These are phyloP conservation scores for Eristalis tenax DNA, from an alignment of 2,888 invertebrate species.

Conservation along the genomic window DNA sequence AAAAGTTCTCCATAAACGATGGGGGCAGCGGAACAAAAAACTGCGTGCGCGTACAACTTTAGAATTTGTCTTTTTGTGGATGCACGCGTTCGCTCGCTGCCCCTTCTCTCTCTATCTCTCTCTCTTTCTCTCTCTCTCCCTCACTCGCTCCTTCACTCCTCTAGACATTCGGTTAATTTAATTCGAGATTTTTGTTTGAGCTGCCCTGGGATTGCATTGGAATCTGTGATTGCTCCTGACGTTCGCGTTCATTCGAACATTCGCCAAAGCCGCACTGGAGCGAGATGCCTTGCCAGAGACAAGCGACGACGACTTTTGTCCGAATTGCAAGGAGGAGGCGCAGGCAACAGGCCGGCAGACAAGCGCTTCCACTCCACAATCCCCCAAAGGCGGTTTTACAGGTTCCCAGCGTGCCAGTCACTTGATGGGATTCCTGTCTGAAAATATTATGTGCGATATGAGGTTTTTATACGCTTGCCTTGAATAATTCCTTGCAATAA, in stretches of 20 bases:
- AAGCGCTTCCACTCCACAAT: conserved; percentile 1
- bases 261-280: conserved; percentile 27
- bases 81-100: not conserved
- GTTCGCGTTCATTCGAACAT: conserved; percentile 37
- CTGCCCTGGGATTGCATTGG: conserved; percentile 69
- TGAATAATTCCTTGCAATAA: conserved; percentile 70
- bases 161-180: conserved; percentile 69
- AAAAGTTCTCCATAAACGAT: conserved; percentile 55
- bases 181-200: conserved; percentile 69
- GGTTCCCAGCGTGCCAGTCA: conserved; percentile 51
- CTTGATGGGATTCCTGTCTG: conserved; percentile 69
- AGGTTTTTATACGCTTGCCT: conserved; percentile 63
- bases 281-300: conserved; percentile 43
- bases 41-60: conserved; percentile 69
- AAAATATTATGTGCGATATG: conserved; percentile 72
- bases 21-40: conserved; percentile 50
- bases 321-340: conserved; percentile 24
- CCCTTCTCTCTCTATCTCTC: too few relatives aligned
- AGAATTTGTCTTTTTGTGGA: conserved; percentile 68
- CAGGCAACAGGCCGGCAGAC: not conserved
- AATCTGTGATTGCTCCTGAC: conserved; percentile 71
- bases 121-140: too few relatives aligned
- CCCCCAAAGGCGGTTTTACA: conserved; percentile 59
- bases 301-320: conserved; percentile 46
- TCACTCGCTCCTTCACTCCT: conserved; percentile 9